Evolutionary conservation across 2,888 invertebrate species (phyloP), one percentile per base, ranked within the genome.

Genomic region (Eumerus sabulonum): DNA sequence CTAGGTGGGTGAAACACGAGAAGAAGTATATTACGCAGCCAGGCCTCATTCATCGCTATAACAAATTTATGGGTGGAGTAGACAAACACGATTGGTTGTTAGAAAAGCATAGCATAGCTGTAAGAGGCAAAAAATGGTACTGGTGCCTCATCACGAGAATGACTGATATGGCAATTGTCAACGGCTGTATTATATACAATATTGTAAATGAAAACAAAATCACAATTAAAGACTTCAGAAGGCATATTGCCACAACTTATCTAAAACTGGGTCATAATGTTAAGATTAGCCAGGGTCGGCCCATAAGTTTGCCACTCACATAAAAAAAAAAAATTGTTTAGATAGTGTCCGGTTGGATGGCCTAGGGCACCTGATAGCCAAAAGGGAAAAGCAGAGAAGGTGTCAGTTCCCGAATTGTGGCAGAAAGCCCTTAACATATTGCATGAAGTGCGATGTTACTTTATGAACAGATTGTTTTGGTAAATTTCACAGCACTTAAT

Each of bases 121-220:
- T 48, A 9, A 17, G 48, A 11, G 47, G 47, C 11, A 48, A 48
- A 48, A 48, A 48, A 18, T 48, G 47, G 47, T 18, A 48, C 19
- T 48, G 47, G 47, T 48, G 47, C 19, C 1, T 18, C n/a, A 18
- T 48, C 19, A 18, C 9, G 4, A 9, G 47, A 18, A 11, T 7
- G 11, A n/a, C 18, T 9, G 47, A 48, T 19, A 48, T 48, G 47
- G 18, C 17, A 12, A 12, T 18, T 1, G 3, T 48, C 12, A 48
- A 48, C 47, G 11, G 18, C 4, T 48, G 11, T 17, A 13, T 18
- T 1, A 9, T 48, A 18, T 13, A 48, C 19, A 48, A 19, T 14
- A 44, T 13, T n/a, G 14, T 9, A n/a, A 14, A 44, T n/a, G 44
- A 45, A 13, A 40, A 40, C 11, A 40, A 11, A 13, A 40, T 40